These are phyloP conservation scores for Symphodus melops DNA, from an alignment of 2,113 vertebrate genomes.

Conservation along the genomic window DNA sequence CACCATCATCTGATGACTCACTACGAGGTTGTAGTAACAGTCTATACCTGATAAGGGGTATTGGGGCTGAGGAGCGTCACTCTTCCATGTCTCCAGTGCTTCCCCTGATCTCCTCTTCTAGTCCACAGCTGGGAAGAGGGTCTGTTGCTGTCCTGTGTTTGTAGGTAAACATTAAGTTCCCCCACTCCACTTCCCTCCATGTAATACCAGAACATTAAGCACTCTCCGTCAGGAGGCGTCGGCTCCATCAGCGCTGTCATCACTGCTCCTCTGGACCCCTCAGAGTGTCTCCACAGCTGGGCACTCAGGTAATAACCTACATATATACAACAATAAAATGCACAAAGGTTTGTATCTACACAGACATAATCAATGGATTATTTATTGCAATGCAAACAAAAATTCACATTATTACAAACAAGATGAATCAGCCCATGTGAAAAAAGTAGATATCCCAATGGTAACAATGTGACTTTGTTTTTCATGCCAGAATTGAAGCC, in stretches of 20 bases:
- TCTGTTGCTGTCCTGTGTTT: conserved; percentile 15
- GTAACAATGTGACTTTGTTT: no score
- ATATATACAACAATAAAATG: background rate
- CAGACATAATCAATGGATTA: no score
- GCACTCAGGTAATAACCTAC: conserved; percentile 83
- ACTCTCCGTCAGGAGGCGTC: conserved; percentile 72
- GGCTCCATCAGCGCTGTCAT: conserved; percentile 64
- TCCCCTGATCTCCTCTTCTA: conserved; percentile 74
- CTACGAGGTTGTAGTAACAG: no score
- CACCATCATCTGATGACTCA: no score
- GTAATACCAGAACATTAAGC: conserved; percentile 84
- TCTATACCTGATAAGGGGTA: conserved; percentile 77
- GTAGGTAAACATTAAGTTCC: conserved; percentile 73
- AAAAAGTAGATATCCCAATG: no score
- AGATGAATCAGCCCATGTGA: no score
- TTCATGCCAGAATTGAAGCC: no score
- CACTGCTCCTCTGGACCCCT: conserved; percentile 57
- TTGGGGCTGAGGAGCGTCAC: conserved; percentile 67
- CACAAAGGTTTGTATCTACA: no score
- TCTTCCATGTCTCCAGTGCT: conserved; percentile 80
- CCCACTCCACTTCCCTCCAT: conserved; percentile 78
- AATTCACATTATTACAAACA: no score
- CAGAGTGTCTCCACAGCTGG: conserved; percentile 70
- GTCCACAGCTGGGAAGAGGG: conserved; percentile 58
- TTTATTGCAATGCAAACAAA: no score